phyloP scores from a whole-genome alignment of 1,140 invertebrate species.

The Plectrocnemia conspersa region DNA sequence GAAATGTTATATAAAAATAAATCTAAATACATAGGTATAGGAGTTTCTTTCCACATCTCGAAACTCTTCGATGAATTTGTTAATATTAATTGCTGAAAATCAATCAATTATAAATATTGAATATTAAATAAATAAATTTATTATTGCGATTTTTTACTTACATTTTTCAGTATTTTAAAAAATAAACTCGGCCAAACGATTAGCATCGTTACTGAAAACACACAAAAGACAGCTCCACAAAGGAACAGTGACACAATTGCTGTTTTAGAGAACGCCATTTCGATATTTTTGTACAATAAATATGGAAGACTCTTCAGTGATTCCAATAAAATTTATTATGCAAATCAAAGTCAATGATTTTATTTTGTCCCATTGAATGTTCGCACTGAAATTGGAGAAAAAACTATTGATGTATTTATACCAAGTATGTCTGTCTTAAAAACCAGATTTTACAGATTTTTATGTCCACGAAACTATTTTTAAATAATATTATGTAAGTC shows the following conservation, averaged over 20 bases:
- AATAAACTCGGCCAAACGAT: constrained; percentile 30
- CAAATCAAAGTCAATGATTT: too few relatives aligned
- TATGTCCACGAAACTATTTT: too few relatives aligned
- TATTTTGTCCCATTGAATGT: too few relatives aligned
- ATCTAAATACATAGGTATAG: constrained; percentile 75
- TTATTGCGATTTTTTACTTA: constrained; percentile 16
- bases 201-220: constrained; percentile 13
- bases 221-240: constrained; percentile 33
- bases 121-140: too few relatives aligned
- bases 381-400: too few relatives aligned
- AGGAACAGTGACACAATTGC: constrained; percentile 13
- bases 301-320: too few relatives aligned
- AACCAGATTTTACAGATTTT: too few relatives aligned
- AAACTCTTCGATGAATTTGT: constrained; percentile 57
- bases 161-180: constrained; percentile 24
- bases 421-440: too few relatives aligned
- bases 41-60: constrained; percentile 68
- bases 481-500: too few relatives aligned
- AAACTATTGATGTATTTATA: too few relatives aligned
- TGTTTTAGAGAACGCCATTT: constrained; percentile 18
- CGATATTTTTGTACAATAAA: not conserved
- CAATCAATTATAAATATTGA: constrained; percentile 10
- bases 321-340: too few relatives aligned
- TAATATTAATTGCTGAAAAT: constrained; percentile 58
- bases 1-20: constrained; percentile 77